Evolutionary conservation across 1,140 invertebrate species (phyloP), one percentile per base, ranked within the genome.

Genomic region (Araneus ventricosus): DNA sequence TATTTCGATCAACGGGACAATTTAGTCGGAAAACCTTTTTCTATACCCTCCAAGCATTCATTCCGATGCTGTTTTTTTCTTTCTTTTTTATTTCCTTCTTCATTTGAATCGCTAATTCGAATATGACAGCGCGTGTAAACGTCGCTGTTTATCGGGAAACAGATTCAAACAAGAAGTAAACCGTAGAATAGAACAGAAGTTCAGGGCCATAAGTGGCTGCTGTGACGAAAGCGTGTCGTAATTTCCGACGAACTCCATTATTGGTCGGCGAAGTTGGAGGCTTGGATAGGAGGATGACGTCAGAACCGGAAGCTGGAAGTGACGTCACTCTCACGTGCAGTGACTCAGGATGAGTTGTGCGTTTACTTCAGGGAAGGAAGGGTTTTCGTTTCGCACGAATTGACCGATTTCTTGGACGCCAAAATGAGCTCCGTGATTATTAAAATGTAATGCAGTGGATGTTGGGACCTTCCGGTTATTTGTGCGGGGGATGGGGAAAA

Each of bases 391-490:
- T 75, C 67, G 39, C 80, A 45, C 80, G 80, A 45, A 82, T 24
- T 82, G 80, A 82, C 80, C 80, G 80, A 82, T 82, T 82, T 82
- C 80, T 82, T 37, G 80, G 80, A 82, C 80, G 24, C 80, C 39
- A 24, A 82, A 82, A 5, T 22, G 41, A 41, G 14, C 27, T 24
- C 39, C 39, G 22, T 45, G 27, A 82, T 82, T 82, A 80, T 80
- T 41, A 82, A 82, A 30, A 82, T 41, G 37, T n/a, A 22, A 82
- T 82, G 7, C n/a, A 41, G 14, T 45, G 39, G 24, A 75, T 34
- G 27, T 75, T 34, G 30, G 27, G 30, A 0, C 27, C 30, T 75
- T 75, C 67, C 67, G 67, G 67, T 20, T 75, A 34, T 75, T 30
- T 30, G 10, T 75, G 67, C 67, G 67, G 67, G 30, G 67, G 67